phyloP scores from a whole-genome alignment of 1,140 invertebrate genomes.

The Magallana angulata region DNA sequence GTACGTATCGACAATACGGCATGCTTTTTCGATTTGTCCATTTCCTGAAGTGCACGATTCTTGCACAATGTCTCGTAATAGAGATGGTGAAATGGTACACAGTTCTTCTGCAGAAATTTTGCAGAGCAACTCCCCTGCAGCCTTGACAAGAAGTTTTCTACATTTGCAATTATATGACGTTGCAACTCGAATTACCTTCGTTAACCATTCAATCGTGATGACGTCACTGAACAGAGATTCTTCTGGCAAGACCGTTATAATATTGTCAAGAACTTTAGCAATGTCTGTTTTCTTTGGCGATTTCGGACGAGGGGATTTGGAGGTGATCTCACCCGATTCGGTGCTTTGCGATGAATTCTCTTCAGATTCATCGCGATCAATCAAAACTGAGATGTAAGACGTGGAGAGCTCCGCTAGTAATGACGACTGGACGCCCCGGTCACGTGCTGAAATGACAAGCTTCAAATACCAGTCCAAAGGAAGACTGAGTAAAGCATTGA shows the following conservation, averaged over 20 bases:
- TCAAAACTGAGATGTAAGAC: conserved; percentile 62
- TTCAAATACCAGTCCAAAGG: conserved; percentile 72
- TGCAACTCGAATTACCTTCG: conserved; percentile 70
- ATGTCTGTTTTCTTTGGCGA: conserved; percentile 59
- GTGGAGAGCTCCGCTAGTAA: conserved; percentile 67
- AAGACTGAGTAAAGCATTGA: conserved; percentile 62
- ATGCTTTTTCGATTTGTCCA: conserved; percentile 64
- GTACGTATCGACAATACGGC: conserved; percentile 72
- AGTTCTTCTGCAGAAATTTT: conserved; percentile 70
- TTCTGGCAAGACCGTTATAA: conserved; percentile 71
- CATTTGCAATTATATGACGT: conserved; percentile 69
- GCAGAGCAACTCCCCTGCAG: conserved; percentile 70
- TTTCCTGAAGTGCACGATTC: conserved; percentile 63
- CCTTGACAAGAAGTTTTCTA: conserved; percentile 66
- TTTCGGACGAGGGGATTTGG: conserved; percentile 28
- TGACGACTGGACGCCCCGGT: conserved; percentile 64
- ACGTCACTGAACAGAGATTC: conserved; percentile 66
- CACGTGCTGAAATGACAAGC: conserved; percentile 64
- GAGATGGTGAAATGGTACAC: conserved; percentile 70
- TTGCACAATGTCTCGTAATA: conserved; percentile 73
- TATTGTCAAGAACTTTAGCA: conserved; percentile 66
- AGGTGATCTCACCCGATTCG: conserved; percentile 28
- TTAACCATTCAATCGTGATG: conserved; percentile 74
- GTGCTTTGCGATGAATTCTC: conserved; percentile 48
- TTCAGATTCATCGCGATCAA: conserved; percentile 62